Evolutionary conservation across 1,140 invertebrate genomes (phyloP).

Genomic region (Drosophila murphyi): DNA sequence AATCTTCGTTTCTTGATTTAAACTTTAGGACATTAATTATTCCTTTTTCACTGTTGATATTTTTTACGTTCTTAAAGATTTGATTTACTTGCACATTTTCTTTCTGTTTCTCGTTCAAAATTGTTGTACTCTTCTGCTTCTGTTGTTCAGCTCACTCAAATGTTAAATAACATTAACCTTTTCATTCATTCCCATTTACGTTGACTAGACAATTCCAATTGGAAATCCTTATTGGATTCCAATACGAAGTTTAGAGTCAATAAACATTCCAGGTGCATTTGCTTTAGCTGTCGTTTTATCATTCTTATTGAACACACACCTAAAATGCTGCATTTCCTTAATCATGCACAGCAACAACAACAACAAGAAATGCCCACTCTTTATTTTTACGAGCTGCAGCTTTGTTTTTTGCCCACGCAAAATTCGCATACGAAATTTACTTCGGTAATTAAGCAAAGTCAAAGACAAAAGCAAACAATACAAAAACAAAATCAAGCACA

Average conservation of each 20-base stretch:
- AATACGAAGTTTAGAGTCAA: neutral
- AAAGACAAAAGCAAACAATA: conserved; percentile 41
- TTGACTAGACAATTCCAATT: no score
- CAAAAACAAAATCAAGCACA: conserved; percentile 29
- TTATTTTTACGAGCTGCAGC: conserved; percentile 5
- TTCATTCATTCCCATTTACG: no score
- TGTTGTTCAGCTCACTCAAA: no score
- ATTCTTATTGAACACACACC: conserved; percentile 2
- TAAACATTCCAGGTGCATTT: conserved; percentile 6
- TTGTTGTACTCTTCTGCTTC: no score
- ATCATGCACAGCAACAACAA: neutral
- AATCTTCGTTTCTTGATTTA: no score
- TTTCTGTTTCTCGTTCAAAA: no score
- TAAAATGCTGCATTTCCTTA: conserved; percentile 35
- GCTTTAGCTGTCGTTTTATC: neutral
- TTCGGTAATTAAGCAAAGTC: conserved; percentile 53
- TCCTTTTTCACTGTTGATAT: no score
- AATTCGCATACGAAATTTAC: conserved; percentile 27
- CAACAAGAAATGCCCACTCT: conserved; percentile 28
- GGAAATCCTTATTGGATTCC: neutral
- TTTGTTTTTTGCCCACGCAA: conserved; percentile 31
- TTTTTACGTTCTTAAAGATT: no score
- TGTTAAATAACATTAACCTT: no score
- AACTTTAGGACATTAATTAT: no score
- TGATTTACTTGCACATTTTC: no score